A percentile compares a stretch with the other conserved stretches of the same genome.
Evolutionary conservation across 2,113 vertebrate species (phyloP).

Genomic region (Anhinga anhinga): DNA sequence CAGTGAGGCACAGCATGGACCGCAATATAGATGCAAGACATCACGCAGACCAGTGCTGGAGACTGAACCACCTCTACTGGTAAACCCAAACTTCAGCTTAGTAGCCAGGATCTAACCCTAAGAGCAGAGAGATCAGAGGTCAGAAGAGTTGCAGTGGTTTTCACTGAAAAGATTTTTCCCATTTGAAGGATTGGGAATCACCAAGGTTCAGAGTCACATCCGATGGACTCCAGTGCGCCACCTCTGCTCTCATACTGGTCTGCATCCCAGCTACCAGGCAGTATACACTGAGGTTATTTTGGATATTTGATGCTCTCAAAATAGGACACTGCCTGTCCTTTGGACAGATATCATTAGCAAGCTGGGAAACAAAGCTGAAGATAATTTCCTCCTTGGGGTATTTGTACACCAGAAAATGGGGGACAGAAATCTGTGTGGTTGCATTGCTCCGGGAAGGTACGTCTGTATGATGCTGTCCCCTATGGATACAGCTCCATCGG

Average conservation of each 20-base stretch:
- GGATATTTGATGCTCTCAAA: not conserved
- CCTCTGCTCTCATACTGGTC: not conserved
- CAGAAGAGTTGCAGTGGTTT: not conserved
- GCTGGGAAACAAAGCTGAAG: not conserved
- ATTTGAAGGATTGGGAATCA: not conserved
- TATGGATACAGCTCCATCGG: accelerated
- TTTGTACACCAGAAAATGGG: not conserved
- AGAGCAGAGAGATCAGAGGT: not conserved
- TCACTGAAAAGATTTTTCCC: not conserved
- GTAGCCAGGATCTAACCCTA: not conserved
- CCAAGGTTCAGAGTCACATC: not conserved
- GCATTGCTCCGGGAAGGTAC: not conserved
- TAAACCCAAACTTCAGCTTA: not conserved
- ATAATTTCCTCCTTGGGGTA: not conserved
- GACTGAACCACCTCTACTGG: not conserved
- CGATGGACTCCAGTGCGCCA: not conserved
- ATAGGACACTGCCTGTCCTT: not conserved
- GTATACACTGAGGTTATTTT: not conserved
- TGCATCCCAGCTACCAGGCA: not conserved
- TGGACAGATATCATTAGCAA: not conserved
- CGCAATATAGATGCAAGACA: not conserved
- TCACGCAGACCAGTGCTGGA: not conserved
- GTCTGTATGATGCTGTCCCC: not conserved
- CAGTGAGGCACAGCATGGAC: not conserved
- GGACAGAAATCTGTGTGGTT: not conserved